Base-by-base conservation (phyloP, 1,140 invertebrate genomes). In the Bombus ignitus region DNA sequence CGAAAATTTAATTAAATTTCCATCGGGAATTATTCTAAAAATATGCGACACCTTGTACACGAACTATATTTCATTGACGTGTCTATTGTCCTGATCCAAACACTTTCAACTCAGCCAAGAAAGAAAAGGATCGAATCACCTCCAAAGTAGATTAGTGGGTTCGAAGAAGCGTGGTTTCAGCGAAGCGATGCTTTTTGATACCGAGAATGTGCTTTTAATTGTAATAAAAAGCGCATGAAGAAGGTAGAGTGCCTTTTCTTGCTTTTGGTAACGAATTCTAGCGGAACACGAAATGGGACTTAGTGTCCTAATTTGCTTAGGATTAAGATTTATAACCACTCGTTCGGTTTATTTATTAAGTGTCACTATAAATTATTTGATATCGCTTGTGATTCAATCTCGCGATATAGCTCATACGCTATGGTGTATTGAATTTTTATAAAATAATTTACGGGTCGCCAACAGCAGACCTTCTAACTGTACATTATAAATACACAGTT, bases 311-410 rank as follows among this genome's bases (percentile, higher is more conserved):
- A 78, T 78, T 78, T 44, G 32, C 37, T 65, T 42, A 42, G n/a
- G 6, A 53, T 28, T 25, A 25, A 53, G 47, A 75, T 75, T 75
- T 75, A 75, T 75, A n/a, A 15, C 13, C 5, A 6, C 12, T 65
- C 32, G n/a, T 78, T 78, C 13, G 8, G 39, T n/a, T 78, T 78
- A 65, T 78, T 44, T 28, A 59, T 25, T 13, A 78, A 35, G 10
- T 65, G 25, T n/a, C 2, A 3, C 32, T 25, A 37, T 78, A 78
- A 78, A 78, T 78, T 53, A 53, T 53, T 62, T 22, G 6, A 62
- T 4, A 13, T 59, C 35, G 10, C 25, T n/a, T 18, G n/a, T 35
- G 25, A 53, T 39, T 59, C 59, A 62, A 15, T 47, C 47, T 25
- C 18, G 15, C 12, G 22, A 42, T 12, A 78, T n/a, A 77, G 57